A percentile compares a stretch with the other conserved stretches of the same genome.
phyloP scores from a whole-genome alignment of 2,888 invertebrate genomes.

The Glomeris marginata region DNA sequence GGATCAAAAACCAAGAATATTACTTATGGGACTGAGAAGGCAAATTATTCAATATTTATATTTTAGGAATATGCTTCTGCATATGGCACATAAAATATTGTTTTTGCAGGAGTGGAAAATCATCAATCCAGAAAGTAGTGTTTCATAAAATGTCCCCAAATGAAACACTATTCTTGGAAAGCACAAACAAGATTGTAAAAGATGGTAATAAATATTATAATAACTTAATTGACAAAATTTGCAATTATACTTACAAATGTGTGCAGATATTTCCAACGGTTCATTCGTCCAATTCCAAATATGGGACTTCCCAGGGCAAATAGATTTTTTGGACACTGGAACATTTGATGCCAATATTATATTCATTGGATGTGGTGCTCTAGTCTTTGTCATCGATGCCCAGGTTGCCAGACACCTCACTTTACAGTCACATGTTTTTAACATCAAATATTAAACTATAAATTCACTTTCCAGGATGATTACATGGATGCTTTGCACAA shows the following conservation, averaged over 20 bases:
- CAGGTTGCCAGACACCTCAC: slow-evolving; percentile 30
- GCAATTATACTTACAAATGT: not conserved
- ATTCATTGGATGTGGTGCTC: slow-evolving; percentile 91
- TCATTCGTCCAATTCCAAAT: slow-evolving; percentile 99
- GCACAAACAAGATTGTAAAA: slow-evolving; percentile 95
- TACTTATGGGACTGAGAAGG: slow-evolving; percentile 88
- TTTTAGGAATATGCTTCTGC: not conserved
- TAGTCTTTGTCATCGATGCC: slow-evolving; percentile 98
- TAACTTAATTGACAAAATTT: not conserved
- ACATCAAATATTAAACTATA: not conserved
- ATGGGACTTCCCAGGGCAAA: slow-evolving; percentile 99
- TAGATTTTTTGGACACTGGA: slow-evolving; percentile 90
- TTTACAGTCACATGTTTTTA: not conserved
- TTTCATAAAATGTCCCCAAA: slow-evolving; percentile 99
- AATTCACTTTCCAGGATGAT: slow-evolving; percentile 55
- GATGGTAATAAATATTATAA: slow-evolving; percentile 40
- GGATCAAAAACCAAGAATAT: slow-evolving; percentile 80
- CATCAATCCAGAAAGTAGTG: slow-evolving; percentile 99
- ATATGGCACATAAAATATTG: slow-evolving; percentile 5
- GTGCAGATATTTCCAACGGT: slow-evolving; percentile 75
- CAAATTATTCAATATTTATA: slow-evolving; percentile 25
- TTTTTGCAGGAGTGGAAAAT: slow-evolving; percentile 81
- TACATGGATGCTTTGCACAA: slow-evolving; percentile 90
- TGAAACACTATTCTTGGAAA: slow-evolving; percentile 95
- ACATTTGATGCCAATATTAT: slow-evolving; percentile 85